Percentiles rank a stretch among this genome's conserved stretches.
These are phyloP conservation scores for Remorina albescens DNA, from an alignment of 2,797 vertebrate species.

Conservation along the genomic window DNA sequence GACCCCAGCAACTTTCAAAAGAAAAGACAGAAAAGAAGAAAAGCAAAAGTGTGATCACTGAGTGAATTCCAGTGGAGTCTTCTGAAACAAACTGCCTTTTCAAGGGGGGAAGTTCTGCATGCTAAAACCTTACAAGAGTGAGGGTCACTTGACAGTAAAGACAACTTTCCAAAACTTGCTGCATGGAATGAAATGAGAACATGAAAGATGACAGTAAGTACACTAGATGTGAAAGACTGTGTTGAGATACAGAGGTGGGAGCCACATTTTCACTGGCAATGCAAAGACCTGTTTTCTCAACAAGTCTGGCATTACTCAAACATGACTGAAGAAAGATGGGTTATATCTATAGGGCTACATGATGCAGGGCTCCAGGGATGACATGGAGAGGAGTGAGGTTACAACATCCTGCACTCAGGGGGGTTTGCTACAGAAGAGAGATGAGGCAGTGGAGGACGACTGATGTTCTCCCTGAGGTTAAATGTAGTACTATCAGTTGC, in stretches of 20 bases:
- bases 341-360: conserved; percentile 31
- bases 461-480: conserved; percentile 63
- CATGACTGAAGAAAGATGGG: conserved; percentile 48
- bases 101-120: too few species aligned
- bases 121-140: too few species aligned
- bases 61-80: too few species aligned
- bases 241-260: conserved; percentile 1
- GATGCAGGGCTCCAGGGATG: conserved; percentile 51
- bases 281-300: conserved; percentile 30
- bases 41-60: too few species aligned
- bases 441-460: conserved; percentile 56
- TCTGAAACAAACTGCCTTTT: too few species aligned
- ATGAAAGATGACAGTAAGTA: conserved; percentile 22
- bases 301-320: conserved; percentile 50
- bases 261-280: conserved; percentile 36
- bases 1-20: too few species aligned
- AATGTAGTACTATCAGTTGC: conserved; percentile 58
- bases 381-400: conserved; percentile 28
- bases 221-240: conserved; percentile 38
- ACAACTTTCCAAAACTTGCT: conserved; percentile 15
- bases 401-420: conserved; percentile 41
- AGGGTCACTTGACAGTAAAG: too few species aligned
- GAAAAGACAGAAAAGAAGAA: too few species aligned
- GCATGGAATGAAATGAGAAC: conserved; percentile 21
- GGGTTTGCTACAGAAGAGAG: conserved; percentile 50